Evolutionary conservation across 1,140 invertebrate species (phyloP).

Genomic region (Harlomillsia oculata): DNA sequence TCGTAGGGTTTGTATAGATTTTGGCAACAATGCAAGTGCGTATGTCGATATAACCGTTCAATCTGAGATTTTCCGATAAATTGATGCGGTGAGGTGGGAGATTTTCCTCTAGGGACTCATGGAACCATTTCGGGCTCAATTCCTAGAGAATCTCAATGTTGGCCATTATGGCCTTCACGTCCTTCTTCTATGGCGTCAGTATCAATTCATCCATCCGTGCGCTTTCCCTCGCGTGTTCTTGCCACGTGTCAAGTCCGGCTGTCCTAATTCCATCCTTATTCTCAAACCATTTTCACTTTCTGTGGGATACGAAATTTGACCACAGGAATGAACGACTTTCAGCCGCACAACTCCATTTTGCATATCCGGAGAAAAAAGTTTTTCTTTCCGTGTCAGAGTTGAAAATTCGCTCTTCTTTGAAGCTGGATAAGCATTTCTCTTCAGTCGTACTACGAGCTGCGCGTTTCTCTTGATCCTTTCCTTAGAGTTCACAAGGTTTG

Average conservation of each 20-base stretch:
- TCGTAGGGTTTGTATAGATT: neutral
- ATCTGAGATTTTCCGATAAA: slow-evolving; percentile 31
- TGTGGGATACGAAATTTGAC: too few species aligned
- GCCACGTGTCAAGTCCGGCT: too few species aligned
- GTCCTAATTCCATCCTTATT: neutral
- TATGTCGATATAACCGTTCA: slow-evolving; percentile 11
- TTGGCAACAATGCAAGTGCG: neutral
- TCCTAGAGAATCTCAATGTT: slow-evolving; percentile 18
- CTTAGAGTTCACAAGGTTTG: too few species aligned
- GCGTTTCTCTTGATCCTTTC: too few species aligned
- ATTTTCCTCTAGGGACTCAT: slow-evolving; percentile 21
- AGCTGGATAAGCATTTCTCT: too few species aligned
- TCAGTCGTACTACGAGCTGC: too few species aligned
- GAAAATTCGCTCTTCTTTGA: too few species aligned
- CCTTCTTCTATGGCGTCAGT: slow-evolving; percentile 24
- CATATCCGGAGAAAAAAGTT: too few species aligned
- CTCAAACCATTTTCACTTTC: neutral
- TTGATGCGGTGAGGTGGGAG: slow-evolving; percentile 30
- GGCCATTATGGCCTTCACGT: slow-evolving; percentile 24
- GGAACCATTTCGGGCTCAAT: neutral
- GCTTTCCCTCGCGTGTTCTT: neutral
- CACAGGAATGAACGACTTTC: neutral
- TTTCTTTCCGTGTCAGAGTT: too few species aligned
- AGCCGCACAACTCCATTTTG: too few species aligned
- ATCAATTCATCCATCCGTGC: slow-evolving; percentile 20